A percentile compares a stretch with the other conserved stretches of the same genome.
Conservation (phyloP, 2,888 invertebrate species). For the Morpho helenor region DNA sequence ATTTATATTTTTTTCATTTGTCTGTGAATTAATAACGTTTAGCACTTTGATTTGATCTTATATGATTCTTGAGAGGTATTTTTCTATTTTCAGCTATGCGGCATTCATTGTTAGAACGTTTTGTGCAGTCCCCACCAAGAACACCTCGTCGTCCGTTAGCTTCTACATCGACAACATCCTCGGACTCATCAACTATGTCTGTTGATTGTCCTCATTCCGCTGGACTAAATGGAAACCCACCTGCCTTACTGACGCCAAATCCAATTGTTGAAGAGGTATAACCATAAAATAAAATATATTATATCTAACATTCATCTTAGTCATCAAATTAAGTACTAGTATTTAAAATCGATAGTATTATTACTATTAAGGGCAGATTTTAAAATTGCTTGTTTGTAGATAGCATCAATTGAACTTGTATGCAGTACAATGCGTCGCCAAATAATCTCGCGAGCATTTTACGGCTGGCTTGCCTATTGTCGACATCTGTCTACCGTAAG, state of each 20-base stretch:
- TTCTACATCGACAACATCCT: constrained; percentile 83
- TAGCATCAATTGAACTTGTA: constrained; percentile 85
- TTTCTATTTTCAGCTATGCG: constrained; percentile 77
- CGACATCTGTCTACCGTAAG: constrained; percentile 94
- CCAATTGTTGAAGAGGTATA: constrained; percentile 60
- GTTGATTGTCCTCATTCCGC: constrained; percentile 69
- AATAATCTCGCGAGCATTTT: constrained; percentile 96
- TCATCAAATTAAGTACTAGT: neutral
- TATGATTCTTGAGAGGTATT: too few relatives aligned
- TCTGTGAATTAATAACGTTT: neutral
- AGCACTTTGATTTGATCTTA: neutral
- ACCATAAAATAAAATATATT: neutral
- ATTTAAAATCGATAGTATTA: neutral
- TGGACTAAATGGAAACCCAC: constrained; percentile 49
- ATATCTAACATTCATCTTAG: neutral
- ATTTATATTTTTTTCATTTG: too few relatives aligned
- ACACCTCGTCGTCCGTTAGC: constrained; percentile 78
- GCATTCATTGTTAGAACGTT: constrained; percentile 82
- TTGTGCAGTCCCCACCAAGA: constrained; percentile 66
- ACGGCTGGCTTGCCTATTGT: constrained; percentile 97
- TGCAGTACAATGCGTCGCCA: constrained; percentile 97
- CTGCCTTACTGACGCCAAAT: constrained; percentile 38
- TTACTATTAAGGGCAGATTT: too few relatives aligned
- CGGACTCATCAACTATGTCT: constrained; percentile 81
- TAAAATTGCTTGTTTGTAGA: constrained; percentile 42